Evolutionary conservation across 2,888 invertebrate species (phyloP), one percentile per base, ranked within the genome.

Genomic region (Synanthedon tipuliformis): DNA sequence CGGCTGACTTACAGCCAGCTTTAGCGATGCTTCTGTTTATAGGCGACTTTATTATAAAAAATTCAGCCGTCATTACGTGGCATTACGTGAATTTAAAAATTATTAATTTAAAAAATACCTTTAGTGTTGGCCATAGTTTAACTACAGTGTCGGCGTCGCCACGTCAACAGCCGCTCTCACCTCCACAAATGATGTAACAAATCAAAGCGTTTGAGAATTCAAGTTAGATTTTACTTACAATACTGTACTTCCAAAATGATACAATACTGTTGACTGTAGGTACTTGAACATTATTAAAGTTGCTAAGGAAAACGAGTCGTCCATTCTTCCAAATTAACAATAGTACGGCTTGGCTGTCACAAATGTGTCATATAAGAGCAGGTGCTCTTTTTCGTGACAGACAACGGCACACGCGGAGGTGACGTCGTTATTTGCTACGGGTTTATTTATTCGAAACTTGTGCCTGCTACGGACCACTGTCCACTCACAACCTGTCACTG

Each of bases 391-490:
- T 61, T 67, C 59, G 58, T 73, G 75, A 78, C 72, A 71, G 63
- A 59, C 60, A 58, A 59, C 61, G 69, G 65, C 69, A 63, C 78
- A 77, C 73, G 69, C 78, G 78, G 72, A 69, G 73, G 68, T 76
- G 80, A 80, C 76, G 69, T 68, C 59, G 74, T 78, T 82, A 80
- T 84, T 82, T 75, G 73, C 69, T 68, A 65, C 66, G 68, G 69
- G 75, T 82, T 82, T 85, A 84, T 84, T 84, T 86, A 84, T 86
- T 81, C 78, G 78, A 75, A 78, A 75, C 75, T 80, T 76, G 72
- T 63, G 71, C 73, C 74, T 75, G 73, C 70, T 77, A 72, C 71
- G 73, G 69, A 81, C 78, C 86, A 80, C 78, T 71, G 82, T 78
- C 86, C 82, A 74, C 78, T 85, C 81, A 71, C 78, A 79, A 76